Percentiles rank a stretch among this genome's conserved stretches.
These are phyloP conservation scores for Zaprionus tsacasi DNA, from an alignment of 1,140 invertebrate species.

Conservation along the genomic window DNA sequence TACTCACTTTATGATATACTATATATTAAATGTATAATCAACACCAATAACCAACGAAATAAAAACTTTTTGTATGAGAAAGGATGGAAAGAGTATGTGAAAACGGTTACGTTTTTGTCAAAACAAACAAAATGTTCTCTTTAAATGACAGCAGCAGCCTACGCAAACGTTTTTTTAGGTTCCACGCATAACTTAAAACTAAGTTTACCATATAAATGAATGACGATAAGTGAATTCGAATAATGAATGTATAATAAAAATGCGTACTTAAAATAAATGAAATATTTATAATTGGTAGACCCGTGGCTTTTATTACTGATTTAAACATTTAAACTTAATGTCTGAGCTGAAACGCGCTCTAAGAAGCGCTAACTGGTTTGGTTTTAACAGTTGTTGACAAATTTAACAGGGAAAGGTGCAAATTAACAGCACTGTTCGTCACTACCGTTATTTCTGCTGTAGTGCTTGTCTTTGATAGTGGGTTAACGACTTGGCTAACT, in stretches of 20 bases:
- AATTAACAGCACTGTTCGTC: too few relatives aligned
- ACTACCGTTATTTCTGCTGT: too few relatives aligned
- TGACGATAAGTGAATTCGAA: slow-evolving; percentile 61
- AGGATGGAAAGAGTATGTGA: slow-evolving; percentile 1
- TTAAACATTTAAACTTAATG: too few relatives aligned
- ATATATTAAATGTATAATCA: slow-evolving; percentile 66
- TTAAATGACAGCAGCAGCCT: slow-evolving; percentile 34
- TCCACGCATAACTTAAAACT: slow-evolving; percentile 57
- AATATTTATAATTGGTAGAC: slow-evolving; percentile 72
- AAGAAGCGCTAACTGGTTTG: too few relatives aligned
- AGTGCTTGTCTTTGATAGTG: too few relatives aligned
- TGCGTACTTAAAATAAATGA: slow-evolving; percentile 73
- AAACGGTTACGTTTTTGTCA: slow-evolving; percentile 41
- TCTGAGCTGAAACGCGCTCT: too few relatives aligned
- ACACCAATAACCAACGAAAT: slow-evolving; percentile 67
- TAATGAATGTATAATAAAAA: slow-evolving; percentile 77
- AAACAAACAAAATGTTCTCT: slow-evolving; percentile 37
- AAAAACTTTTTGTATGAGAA: slow-evolving; percentile 58
- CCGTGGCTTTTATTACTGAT: slow-evolving; percentile 5
- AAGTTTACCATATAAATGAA: slow-evolving; percentile 60
- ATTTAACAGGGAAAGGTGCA: too few relatives aligned
- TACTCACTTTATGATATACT: slow-evolving; percentile 72
- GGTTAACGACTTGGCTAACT: too few relatives aligned
- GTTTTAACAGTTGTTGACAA: too few relatives aligned
- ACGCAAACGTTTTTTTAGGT: slow-evolving; percentile 42